Conservation (phyloP, 2,797 vertebrate genomes). For the Tenualosa thibaudeaui region DNA sequence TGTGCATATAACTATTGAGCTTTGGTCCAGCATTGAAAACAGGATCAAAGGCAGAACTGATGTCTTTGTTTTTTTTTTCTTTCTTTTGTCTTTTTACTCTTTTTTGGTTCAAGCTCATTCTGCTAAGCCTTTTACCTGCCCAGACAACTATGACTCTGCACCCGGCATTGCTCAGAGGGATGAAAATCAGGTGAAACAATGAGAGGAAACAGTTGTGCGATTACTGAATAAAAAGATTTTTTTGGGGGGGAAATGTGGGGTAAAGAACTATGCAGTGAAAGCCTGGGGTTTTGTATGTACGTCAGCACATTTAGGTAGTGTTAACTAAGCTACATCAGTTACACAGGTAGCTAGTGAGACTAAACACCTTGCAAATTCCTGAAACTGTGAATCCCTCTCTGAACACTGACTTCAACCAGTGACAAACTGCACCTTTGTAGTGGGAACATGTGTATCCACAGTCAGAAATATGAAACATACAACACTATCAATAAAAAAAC, state of each 20-base stretch:
- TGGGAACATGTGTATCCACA: background rate
- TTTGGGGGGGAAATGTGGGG: background rate
- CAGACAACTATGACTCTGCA: slow-evolving; percentile 49
- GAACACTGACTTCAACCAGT: background rate
- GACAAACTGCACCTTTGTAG: background rate
- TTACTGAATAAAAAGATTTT: background rate
- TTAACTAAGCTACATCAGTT: slow-evolving; percentile 1
- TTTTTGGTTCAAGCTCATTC: slow-evolving; percentile 94
- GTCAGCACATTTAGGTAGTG: slow-evolving; percentile 10
- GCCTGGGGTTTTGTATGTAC: background rate
- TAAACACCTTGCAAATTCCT: slow-evolving; percentile 6
- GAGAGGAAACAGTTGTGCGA: background rate
- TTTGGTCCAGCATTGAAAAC: slow-evolving; percentile 99
- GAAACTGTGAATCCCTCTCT: slow-evolving; percentile 2
- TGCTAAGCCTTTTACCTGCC: slow-evolving; percentile 83
- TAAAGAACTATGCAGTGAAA: background rate
- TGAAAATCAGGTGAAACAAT: background rate
- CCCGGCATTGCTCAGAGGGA: slow-evolving; percentile 41
- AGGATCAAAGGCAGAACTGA: slow-evolving; percentile 84
- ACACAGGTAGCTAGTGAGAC: background rate
- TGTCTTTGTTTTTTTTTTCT: slow-evolving; percentile 68
- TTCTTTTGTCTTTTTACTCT: slow-evolving; percentile 69
- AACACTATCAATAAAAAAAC: background rate
- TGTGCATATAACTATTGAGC: slow-evolving; percentile 99
- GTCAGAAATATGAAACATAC: background rate